A percentile compares a stretch with the other conserved stretches of the same genome.
Conservation (phyloP, 64 coral and sea anemone genomes). For the Porites lutea region DNA sequence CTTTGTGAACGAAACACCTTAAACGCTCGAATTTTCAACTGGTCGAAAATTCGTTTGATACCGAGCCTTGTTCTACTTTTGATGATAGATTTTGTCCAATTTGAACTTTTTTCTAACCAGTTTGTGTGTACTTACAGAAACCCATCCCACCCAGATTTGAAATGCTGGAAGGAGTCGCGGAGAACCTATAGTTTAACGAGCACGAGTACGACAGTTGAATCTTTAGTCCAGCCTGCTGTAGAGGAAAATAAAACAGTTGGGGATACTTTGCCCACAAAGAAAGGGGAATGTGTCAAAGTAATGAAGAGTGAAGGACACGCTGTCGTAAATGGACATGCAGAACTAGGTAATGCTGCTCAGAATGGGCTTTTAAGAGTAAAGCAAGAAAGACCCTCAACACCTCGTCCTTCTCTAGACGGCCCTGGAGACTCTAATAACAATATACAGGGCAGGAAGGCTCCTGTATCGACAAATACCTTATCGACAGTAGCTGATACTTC, state of each 20-base stretch:
- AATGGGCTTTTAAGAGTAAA: constrained; percentile 17
- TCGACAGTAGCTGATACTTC: not conserved
- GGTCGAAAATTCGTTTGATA: too few relatives aligned
- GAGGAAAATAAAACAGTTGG: not conserved
- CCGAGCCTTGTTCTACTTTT: not conserved
- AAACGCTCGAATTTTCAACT: too few relatives aligned
- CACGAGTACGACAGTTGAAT: not conserved
- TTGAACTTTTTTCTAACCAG: not conserved
- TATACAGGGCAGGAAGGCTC: not conserved
- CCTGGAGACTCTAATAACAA: constrained; percentile 38
- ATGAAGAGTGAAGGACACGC: not conserved
- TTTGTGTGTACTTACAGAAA: not conserved
- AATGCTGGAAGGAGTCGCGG: constrained; percentile 1
- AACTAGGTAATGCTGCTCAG: not conserved
- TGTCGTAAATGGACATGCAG: constrained; percentile 5
- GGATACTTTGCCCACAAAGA: not conserved
- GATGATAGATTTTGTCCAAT: not conserved
- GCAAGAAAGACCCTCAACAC: constrained; percentile 18
- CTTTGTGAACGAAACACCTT: too few relatives aligned
- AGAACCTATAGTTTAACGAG: too few relatives aligned
- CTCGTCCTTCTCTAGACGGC: not conserved
- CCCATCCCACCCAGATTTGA: constrained; percentile 20
- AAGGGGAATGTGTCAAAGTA: not conserved
- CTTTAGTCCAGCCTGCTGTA: not conserved
- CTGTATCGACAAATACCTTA: not conserved